Evolutionary conservation across 2,797 vertebrate genomes (phyloP).

Genomic region (Diglossa cyanea): DNA sequence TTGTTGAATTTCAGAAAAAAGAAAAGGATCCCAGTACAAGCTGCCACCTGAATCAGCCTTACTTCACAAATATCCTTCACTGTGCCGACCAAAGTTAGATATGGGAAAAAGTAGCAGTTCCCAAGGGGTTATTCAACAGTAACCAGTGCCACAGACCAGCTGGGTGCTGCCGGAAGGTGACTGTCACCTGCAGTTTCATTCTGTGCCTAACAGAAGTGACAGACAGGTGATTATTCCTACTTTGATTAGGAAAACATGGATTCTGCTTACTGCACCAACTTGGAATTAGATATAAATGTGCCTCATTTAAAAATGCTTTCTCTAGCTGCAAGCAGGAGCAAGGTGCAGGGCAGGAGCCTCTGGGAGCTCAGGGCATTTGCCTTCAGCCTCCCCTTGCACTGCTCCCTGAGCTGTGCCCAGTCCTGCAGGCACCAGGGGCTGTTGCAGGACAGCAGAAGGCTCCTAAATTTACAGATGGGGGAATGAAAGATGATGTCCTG

Average conservation of each 20-base stretch:
- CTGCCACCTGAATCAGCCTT: background rate
- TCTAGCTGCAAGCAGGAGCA: background rate
- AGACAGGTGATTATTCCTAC: background rate
- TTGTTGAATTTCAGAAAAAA: background rate
- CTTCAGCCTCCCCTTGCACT: background rate
- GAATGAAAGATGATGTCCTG: background rate
- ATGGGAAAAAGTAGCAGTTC: background rate
- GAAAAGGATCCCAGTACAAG: background rate
- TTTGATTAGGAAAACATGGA: background rate
- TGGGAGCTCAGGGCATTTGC: background rate
- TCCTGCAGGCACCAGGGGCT: background rate
- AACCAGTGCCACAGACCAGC: background rate
- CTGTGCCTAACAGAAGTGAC: background rate
- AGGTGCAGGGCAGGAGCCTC: no score
- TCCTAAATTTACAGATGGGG: background rate
- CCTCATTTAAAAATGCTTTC: background rate
- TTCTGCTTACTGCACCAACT: background rate
- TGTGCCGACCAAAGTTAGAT: background rate
- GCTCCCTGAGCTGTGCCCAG: no score
- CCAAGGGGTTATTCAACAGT: background rate
- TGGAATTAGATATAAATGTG: background rate
- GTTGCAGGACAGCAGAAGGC: background rate
- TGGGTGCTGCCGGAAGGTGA: background rate
- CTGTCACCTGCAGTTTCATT: background rate
- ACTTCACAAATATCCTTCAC: background rate